A percentile compares a stretch with the other conserved stretches of the same genome.
Evolutionary conservation across 2,797 vertebrate species (phyloP).

Genomic region (Catamblyrhynchus diadema): DNA sequence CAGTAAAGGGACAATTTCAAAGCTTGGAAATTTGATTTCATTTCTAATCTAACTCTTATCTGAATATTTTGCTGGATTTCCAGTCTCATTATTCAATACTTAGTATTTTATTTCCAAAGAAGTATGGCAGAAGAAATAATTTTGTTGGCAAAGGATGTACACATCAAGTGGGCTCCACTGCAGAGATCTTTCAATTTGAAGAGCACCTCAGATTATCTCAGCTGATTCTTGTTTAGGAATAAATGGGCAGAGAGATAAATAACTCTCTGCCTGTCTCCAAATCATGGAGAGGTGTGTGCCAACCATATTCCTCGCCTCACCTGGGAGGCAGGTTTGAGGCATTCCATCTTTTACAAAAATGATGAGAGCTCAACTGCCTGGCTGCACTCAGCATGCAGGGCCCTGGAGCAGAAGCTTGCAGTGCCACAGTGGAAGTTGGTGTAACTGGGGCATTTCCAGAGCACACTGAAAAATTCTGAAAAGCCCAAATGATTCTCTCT

Average conservation of each 20-base stretch:
- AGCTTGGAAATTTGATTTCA: background rate
- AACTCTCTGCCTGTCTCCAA: rapidly evolving
- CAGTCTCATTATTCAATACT: background rate
- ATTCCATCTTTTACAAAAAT: background rate
- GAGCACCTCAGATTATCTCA: background rate
- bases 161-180: background rate
- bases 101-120: background rate
- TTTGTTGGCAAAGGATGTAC: background rate
- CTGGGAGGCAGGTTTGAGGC: background rate
- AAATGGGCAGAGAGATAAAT: background rate
- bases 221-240: background rate
- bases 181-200: background rate
- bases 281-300: background rate
- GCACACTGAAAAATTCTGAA: background rate
- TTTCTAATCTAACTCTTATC: background rate
- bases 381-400: rapidly evolving
- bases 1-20: background rate
- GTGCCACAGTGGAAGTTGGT: too few species aligned
- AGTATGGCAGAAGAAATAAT: background rate
- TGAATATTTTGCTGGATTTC: background rate
- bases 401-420: background rate
- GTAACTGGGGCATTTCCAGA: background rate
- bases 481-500: background rate
- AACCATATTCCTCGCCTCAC: background rate
- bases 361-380: background rate